Percentiles rank a stretch among this genome's conserved stretches.
Conservation (phyloP, 1,140 invertebrate species). For the Ceratosolen solmsi region DNA sequence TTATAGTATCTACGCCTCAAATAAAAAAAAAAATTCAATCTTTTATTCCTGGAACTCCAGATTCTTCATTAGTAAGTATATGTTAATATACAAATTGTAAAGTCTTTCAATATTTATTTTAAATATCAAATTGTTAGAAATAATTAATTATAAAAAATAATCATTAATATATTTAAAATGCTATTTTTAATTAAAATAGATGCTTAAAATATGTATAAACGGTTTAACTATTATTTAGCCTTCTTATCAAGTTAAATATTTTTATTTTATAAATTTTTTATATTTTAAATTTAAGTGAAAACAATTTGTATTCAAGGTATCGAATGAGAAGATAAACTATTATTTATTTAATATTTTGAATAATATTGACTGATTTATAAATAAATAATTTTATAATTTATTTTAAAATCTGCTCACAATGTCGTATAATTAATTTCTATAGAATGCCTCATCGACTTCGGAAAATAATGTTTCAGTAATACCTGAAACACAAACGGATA, state of each 20-base stretch:
- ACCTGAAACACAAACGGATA: conserved; percentile 54
- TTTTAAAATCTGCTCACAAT: not conserved
- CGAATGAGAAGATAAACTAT: too few relatives aligned
- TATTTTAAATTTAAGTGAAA: too few relatives aligned
- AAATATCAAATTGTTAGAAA: too few relatives aligned
- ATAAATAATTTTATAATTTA: conserved; percentile 11
- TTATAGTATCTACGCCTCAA: conserved; percentile 57
- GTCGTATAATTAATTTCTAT: conserved; percentile 23
- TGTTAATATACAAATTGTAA: not conserved
- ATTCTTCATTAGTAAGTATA: conserved; percentile 55
- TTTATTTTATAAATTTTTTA: too few relatives aligned
- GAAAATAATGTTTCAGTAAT: conserved; percentile 52
- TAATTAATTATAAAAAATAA: not conserved
- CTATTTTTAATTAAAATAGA: not conserved
- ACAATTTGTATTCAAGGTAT: too few relatives aligned
- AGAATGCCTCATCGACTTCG: conserved; percentile 52
- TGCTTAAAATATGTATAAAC: not conserved
- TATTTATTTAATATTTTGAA: conserved; percentile 1
- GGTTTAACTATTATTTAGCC: not conserved
- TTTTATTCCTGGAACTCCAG: conserved; percentile 56
- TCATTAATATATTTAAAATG: not conserved
- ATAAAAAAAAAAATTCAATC: not conserved
- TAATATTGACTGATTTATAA: not conserved
- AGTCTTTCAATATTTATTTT: not conserved
- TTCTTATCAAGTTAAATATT: too few relatives aligned